Evolutionary conservation across 2,113 vertebrate species (phyloP), one percentile per base, ranked within the genome.

Genomic region (Pseudois nayaur): DNA sequence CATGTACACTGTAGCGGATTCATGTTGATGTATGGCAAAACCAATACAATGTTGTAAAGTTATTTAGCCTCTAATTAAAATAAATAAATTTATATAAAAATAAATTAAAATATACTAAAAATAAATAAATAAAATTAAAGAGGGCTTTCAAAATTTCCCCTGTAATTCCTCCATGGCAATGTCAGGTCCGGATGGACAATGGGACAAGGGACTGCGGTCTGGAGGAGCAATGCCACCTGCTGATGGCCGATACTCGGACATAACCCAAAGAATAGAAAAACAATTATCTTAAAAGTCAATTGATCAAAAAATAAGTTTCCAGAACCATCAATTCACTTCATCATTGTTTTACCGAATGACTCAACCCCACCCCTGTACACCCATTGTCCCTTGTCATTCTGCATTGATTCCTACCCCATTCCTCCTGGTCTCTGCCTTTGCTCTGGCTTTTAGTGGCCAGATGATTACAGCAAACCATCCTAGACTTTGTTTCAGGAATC

Each of bases 1-100:
- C 62, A 67, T n/a, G 33, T n/a, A 67, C 62, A 67, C 62, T 15
- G 1, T n/a, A 16, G 8, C 0, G 0, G 33, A 67, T 67, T 67
- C 33, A 19, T n/a, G 16, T n/a, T 16, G 16, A 19, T n/a, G 33
- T 67, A 67, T n/a, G 33, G 8, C 62, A n/a, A 67, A 67, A 67
- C 33, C 33, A 67, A 19, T n/a, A n/a, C 62, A 67, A n/a, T 67
- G 9, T 19, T 67, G 33, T n/a, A 67, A 67, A 67, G 62, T 67
- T 64, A 36, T 36, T 67, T 36, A 67, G 33, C 64, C 33, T 67
- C 8, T 17, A 67, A 67, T 67, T 67, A 36, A n/a, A 67, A 67
- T n/a, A 67, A 67, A 19, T 67, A 36, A 36, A 36, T 21, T 67
- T 36, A 36, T 36, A 67, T 67, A n/a, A 67, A 67, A 67, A 67